Evolutionary conservation across 1,140 invertebrate genomes (phyloP).

Genomic region (Archivesica marissinica): DNA sequence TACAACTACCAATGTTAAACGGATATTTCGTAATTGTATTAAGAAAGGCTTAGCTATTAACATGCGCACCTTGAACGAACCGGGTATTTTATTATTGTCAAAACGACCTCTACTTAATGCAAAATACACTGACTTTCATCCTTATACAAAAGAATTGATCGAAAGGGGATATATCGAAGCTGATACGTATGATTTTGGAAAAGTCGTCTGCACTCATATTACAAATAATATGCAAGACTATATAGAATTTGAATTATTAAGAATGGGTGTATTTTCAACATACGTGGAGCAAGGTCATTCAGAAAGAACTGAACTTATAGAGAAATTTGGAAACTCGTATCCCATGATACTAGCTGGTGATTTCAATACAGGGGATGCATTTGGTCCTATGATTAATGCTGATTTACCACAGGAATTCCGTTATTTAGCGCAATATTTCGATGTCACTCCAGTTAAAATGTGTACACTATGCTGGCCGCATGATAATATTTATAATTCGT

Average conservation of each 20-base stretch:
- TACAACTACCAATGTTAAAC: neutral
- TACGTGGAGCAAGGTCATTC: slow-evolving; percentile 22
- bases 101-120: slow-evolving; percentile 28
- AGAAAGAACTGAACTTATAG: slow-evolving; percentile 20
- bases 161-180: slow-evolving; percentile 50
- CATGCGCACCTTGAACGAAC: slow-evolving; percentile 13
- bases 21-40: neutral
- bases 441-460: slow-evolving; percentile 1
- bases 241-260: neutral
- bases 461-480: slow-evolving; percentile 34
- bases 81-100: slow-evolving; percentile 35
- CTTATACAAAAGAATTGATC: slow-evolving; percentile 3
- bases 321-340: slow-evolving; percentile 6
- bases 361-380: slow-evolving; percentile 27
- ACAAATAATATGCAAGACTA: neutral
- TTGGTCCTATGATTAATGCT: neutral
- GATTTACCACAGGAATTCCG: slow-evolving; percentile 24
- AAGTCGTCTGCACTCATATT: slow-evolving; percentile 47
- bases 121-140: slow-evolving; percentile 43
- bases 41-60: neutral
- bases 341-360: slow-evolving; percentile 12
- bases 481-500: slow-evolving; percentile 32
- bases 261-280: neutral
- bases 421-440: neutral
- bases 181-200: slow-evolving; percentile 14